Evolutionary conservation across 2,113 vertebrate species (phyloP).

Genomic region (Danionella cerebrum): DNA sequence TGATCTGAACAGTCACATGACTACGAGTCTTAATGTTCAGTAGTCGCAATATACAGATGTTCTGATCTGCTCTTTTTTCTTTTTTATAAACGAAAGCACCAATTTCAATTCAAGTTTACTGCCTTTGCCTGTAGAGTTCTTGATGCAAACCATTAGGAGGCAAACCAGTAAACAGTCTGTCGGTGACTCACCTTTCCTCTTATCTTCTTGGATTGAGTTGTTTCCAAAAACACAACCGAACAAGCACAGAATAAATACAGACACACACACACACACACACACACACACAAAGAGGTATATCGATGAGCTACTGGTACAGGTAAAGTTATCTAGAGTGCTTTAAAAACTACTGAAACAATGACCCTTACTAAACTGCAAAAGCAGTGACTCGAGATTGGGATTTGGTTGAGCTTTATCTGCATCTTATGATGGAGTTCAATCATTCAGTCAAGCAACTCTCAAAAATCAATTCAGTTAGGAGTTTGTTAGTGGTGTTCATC

Average conservation of each 20-base stretch:
- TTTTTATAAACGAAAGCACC: too few relatives aligned
- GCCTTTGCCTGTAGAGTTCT: neutral
- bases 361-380: neutral
- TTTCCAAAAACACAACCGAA: constrained; percentile 16
- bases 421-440: neutral
- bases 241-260: constrained; percentile 4
- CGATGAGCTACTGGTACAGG: constrained; percentile 9
- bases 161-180: neutral
- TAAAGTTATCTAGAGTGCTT: too few relatives aligned
- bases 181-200: constrained; percentile 36
- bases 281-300: constrained; percentile 17
- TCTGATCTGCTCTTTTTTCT: too few relatives aligned
- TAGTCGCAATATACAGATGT: too few relatives aligned
- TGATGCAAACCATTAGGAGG: neutral
- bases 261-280: neutral
- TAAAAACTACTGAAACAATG: too few relatives aligned
- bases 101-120: neutral
- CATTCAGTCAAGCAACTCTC: neutral
- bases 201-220: constrained; percentile 33
- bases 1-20: too few relatives aligned
- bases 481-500: neutral
- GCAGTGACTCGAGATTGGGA: neutral
- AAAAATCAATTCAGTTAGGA: neutral
- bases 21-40: too few relatives aligned
- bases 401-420: neutral